Base-by-base conservation (phyloP, 1,140 invertebrate genomes). In the Apis laboriosa region DNA sequence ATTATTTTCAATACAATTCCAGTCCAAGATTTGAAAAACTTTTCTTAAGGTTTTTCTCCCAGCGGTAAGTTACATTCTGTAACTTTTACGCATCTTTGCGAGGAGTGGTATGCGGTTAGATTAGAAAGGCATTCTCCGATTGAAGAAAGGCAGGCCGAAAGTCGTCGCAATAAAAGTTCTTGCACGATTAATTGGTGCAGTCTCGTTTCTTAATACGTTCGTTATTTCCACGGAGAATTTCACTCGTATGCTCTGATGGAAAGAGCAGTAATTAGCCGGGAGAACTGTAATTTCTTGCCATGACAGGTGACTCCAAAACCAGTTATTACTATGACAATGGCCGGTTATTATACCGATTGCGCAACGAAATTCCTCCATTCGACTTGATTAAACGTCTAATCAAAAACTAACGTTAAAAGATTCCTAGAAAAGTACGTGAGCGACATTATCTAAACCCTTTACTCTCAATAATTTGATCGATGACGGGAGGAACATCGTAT, bases 311-410 rank as follows among this genome's bases (percentile, higher is more conserved):
- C 64, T 53, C 53, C n/a, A n/a, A 43, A 58, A 60, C 72, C 72
- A 28, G 21, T 81, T 74, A 76, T 81, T 81, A 81, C 63, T n/a
- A 58, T 49, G 73, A 76, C 79, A 58, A 67, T 76, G 63, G 53
- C 17, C n/a, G 24, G 72, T 81, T 76, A 67, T 76, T 76, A 74
- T n/a, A 51, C n/a, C 24, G 53, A 49, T 80, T 66, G 53, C 24
- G 71, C 72, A 67, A 75, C 34, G 61, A 51, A 75, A 55, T 49
- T 43, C 55, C 19, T n/a, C n/a, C 21, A n/a, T 63, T 63, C 21
- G n/a, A 43, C 53, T 58, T 67, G 67, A 81, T 76, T 76, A 56
- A 81, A 81, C 12, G 43, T 58, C 58, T 81, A 81, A 81, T 81
- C 56, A 75, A 81, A 24, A 67, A 15, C 13, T 34, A 67, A 75